phyloP scores from a whole-genome alignment of 2,113 vertebrate genomes.

The Psilopsiagon aymara region DNA sequence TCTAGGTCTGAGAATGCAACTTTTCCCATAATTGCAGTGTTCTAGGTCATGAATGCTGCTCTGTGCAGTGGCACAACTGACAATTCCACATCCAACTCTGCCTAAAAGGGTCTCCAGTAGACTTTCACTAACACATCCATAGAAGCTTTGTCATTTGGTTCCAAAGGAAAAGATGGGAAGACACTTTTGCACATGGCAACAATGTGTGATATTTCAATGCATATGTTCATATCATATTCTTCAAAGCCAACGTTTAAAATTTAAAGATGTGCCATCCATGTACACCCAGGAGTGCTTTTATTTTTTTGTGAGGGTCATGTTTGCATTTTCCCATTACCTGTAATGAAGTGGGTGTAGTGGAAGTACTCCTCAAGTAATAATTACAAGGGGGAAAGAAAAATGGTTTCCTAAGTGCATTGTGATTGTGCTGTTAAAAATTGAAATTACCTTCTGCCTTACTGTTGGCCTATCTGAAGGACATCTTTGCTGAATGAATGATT shows the following conservation, averaged over 20 bases:
- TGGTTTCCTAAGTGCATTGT: not conserved
- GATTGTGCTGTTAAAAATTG: not conserved
- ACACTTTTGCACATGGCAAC: not conserved
- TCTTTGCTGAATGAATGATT: not conserved
- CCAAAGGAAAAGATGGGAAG: not conserved
- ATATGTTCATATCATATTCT: not conserved
- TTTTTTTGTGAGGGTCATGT: not conserved
- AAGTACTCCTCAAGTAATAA: not conserved
- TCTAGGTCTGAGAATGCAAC: not conserved
- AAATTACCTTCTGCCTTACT: not conserved
- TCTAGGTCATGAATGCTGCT: not conserved
- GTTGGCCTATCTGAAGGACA: not conserved
- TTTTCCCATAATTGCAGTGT: not conserved
- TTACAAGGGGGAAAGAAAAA: not conserved
- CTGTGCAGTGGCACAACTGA: not conserved
- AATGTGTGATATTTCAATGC: not conserved
- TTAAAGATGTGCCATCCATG: not conserved
- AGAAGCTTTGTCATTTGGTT: not conserved
- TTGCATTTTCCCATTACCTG: not conserved
- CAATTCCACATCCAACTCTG: not conserved
- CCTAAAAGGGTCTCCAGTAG: not conserved
- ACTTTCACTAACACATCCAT: not conserved
- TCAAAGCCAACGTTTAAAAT: not conserved
- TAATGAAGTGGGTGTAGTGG: not conserved
- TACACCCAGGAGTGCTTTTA: not conserved